Conservation (phyloP, 1,140 invertebrate species). For the Helicorthomorpha holstii region DNA sequence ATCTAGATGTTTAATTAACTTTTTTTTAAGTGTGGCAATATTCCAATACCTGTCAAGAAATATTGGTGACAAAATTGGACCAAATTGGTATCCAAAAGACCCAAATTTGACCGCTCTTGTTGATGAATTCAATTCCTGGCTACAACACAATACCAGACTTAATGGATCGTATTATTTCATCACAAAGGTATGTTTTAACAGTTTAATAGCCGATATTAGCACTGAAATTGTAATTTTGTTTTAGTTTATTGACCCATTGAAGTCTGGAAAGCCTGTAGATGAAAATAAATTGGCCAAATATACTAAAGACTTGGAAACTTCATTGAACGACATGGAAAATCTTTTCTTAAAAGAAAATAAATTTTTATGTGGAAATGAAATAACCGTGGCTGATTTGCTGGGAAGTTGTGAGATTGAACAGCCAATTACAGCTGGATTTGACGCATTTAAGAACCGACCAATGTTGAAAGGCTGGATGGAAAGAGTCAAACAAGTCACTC, state of each 20-base stretch:
- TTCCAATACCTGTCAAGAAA: slow-evolving; percentile 39
- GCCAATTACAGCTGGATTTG: slow-evolving; percentile 46
- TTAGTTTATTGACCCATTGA: slow-evolving; percentile 13
- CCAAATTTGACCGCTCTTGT: slow-evolving; percentile 46
- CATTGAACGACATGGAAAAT: slow-evolving; percentile 24
- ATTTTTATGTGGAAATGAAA: slow-evolving; percentile 45
- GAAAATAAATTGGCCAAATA: slow-evolving; percentile 17
- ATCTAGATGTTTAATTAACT: not conserved
- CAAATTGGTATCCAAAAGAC: slow-evolving; percentile 55
- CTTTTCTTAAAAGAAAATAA: slow-evolving; percentile 31
- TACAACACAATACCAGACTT: slow-evolving; percentile 52
- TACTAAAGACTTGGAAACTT: slow-evolving; percentile 16
- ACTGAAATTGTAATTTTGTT: no score
- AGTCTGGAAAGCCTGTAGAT: slow-evolving; percentile 16
- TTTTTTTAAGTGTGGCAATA: slow-evolving; percentile 45
- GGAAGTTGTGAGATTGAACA: slow-evolving; percentile 72
- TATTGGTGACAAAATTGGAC: slow-evolving; percentile 26
- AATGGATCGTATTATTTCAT: slow-evolving; percentile 43
- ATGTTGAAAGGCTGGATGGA: slow-evolving; percentile 43
- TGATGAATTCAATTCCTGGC: slow-evolving; percentile 76
- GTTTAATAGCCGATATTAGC: no score
- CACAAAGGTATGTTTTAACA: slow-evolving; percentile 1
- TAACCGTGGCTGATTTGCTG: slow-evolving; percentile 59
- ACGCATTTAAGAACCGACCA: slow-evolving; percentile 37
- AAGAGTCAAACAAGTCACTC: slow-evolving; percentile 34